Evolutionary conservation across 1,140 invertebrate genomes (phyloP).

Genomic region (Elysia chlorotica): DNA sequence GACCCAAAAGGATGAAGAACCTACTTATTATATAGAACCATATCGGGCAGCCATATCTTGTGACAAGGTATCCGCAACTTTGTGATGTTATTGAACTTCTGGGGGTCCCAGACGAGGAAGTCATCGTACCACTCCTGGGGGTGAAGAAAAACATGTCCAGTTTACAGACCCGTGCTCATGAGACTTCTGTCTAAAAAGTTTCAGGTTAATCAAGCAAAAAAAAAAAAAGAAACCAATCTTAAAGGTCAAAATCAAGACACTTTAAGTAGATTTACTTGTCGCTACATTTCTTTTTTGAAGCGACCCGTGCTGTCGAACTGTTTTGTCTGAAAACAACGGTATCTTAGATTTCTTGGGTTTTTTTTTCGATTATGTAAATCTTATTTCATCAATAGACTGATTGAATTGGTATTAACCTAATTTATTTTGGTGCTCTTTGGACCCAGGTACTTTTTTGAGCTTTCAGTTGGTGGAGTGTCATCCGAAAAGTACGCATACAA

Average conservation of each 20-base stretch:
- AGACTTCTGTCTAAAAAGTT: too few species aligned
- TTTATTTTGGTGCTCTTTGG: too few species aligned
- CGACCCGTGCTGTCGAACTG: not conserved
- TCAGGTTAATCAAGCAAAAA: not conserved
- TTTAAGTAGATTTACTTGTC: not conserved
- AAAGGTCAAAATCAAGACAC: not conserved
- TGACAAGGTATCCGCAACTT: constrained; percentile 50
- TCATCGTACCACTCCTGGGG: constrained; percentile 84
- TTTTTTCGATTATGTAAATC: not conserved
- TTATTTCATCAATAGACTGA: too few species aligned
- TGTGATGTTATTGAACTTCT: constrained; percentile 80
- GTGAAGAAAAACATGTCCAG: constrained; percentile 23
- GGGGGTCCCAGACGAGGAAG: constrained; percentile 94
- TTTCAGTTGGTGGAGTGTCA: too few species aligned
- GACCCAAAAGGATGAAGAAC: too few species aligned
- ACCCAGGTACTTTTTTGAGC: too few species aligned
- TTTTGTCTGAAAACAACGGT: not conserved
- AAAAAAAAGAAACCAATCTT: not conserved
- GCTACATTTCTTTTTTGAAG: not conserved
- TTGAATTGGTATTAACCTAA: too few species aligned
- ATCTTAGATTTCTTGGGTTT: not conserved
- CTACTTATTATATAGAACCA: constrained; percentile 57
- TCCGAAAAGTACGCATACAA: too few species aligned
- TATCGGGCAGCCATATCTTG: constrained; percentile 55
- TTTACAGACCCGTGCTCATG: too few species aligned